A percentile compares a stretch with the other conserved stretches of the same genome.
phyloP scores from a whole-genome alignment of 2,888 invertebrate genomes.

The Gastrophysa polygoni region DNA sequence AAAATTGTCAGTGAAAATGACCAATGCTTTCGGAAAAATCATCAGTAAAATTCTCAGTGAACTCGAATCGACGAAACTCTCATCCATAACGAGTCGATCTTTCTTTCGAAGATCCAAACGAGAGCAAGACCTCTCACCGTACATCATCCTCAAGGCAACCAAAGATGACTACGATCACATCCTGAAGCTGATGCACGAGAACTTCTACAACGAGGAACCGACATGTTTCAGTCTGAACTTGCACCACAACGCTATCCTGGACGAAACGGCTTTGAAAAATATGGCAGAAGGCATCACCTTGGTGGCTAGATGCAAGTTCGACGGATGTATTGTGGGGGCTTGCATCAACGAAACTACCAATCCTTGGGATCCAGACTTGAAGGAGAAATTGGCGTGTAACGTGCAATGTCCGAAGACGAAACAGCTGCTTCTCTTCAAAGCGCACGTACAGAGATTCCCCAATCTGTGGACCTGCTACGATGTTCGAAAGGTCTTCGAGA shows the following conservation, averaged over 20 bases:
- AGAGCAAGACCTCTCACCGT: slow-evolving; percentile 35
- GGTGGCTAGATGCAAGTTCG: slow-evolving; percentile 52
- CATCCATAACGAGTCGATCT: background rate
- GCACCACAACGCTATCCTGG: slow-evolving; percentile 46
- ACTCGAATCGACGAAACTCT: background rate
- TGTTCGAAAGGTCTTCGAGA: slow-evolving; percentile 61
- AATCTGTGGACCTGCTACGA: slow-evolving; percentile 59
- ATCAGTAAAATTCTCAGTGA: slow-evolving; percentile 36
- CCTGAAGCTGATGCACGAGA: slow-evolving; percentile 59
- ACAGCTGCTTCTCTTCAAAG: slow-evolving; percentile 61
- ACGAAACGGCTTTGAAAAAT: slow-evolving; percentile 41
- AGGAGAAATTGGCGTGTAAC: slow-evolving; percentile 62
- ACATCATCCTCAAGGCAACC: slow-evolving; percentile 56
- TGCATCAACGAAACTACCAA: slow-evolving; percentile 59
- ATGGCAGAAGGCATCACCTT: slow-evolving; percentile 50
- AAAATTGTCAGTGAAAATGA: slow-evolving; percentile 43
- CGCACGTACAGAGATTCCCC: slow-evolving; percentile 60
- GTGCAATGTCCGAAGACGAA: slow-evolving; percentile 56
- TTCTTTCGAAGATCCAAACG: slow-evolving; percentile 17
- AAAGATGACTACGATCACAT: slow-evolving; percentile 58
- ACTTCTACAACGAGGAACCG: slow-evolving; percentile 64
- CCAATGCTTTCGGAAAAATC: slow-evolving; percentile 34
- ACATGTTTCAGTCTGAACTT: slow-evolving; percentile 58
- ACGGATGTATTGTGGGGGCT: slow-evolving; percentile 58
- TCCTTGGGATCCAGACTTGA: slow-evolving; percentile 62